Evolutionary conservation across 2,888 invertebrate genomes (phyloP).

Genomic region (Smittia sp.): DNA sequence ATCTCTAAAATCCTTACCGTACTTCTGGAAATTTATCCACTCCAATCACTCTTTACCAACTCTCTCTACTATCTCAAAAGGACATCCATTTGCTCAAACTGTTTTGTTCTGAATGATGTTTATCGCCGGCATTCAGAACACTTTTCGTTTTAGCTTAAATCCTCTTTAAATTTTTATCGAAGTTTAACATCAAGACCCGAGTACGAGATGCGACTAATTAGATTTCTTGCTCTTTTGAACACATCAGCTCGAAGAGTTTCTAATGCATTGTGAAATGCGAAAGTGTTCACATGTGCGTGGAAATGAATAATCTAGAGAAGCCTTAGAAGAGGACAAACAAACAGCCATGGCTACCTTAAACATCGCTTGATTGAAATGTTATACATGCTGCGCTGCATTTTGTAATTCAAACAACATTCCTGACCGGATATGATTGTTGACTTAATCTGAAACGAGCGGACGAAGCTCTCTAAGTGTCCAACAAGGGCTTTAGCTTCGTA

Average conservation of each 20-base stretch:
- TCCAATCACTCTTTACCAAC: too few relatives aligned
- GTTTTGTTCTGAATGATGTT: background rate
- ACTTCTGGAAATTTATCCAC: too few relatives aligned
- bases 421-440: slow-evolving; percentile 22
- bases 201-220: background rate
- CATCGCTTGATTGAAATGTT: slow-evolving; percentile 21
- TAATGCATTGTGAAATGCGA: background rate
- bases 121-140: background rate
- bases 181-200: background rate
- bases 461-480: background rate
- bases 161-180: background rate
- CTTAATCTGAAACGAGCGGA: background rate
- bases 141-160: background rate
- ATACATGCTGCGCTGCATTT: background rate
- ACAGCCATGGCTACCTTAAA: slow-evolving; percentile 14
- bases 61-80: too few relatives aligned
- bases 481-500: background rate
- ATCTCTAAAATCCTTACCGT: too few relatives aligned
- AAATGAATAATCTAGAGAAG: slow-evolving; percentile 11
- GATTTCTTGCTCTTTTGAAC: slow-evolving; percentile 34
- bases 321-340: too few relatives aligned
- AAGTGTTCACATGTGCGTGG: background rate
- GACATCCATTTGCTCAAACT: background rate
- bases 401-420: slow-evolving; percentile 1
- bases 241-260: background rate